Base-by-base conservation (phyloP, 2,888 invertebrate genomes). In the Scaptomyza caliginosa region DNA sequence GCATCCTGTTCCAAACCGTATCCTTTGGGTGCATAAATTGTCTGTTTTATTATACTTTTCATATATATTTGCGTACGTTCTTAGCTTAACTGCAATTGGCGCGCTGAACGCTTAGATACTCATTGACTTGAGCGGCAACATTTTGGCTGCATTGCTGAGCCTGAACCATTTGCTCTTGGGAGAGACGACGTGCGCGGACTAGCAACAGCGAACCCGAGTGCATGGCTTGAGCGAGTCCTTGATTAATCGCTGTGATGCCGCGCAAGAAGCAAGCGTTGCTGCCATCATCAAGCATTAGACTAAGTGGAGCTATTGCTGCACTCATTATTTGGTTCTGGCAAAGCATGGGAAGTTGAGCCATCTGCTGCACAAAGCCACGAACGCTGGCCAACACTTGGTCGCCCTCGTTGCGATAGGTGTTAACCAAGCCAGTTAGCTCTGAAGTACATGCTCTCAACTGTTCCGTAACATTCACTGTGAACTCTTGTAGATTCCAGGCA, bases 11-110 rank as follows among this genome's bases (percentile, higher is more conserved):
- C 60, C 60, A 16, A 24, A 7, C 10, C 26, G 10, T 42, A 62
- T 80, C 67, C 63, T 76, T 58, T 60, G 80, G 86, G 80, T 80
- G 80, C 83, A 80, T 80, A 85, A 80, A 80, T 80, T 82, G 60
- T 43, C 54, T 3, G 42, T 38, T 62, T 45, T 45, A 28, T 45
- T n/a, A n/a, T n/a, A n/a, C n/a, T n/a, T 43, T 30, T 30, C n/a
- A 10, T n/a, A 17, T 43, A 32, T 66, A 76, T 68, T 77, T 74
- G 39, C 50, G 39, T 66, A 55, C 23, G 23, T 2, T 38, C 30
- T 64, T 60, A 62, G 21, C 19, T 63, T 60, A 70, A 13, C 21
- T 63, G 34, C 81, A 81, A 49, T 86, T 72, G 32, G 63, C 81
- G 39, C 67, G 77, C 32, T 67, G 68, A 4, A 69, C 58, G 6